phyloP scores from a whole-genome alignment of 1,140 invertebrate genomes.

The Procambarus clarkii region DNA sequence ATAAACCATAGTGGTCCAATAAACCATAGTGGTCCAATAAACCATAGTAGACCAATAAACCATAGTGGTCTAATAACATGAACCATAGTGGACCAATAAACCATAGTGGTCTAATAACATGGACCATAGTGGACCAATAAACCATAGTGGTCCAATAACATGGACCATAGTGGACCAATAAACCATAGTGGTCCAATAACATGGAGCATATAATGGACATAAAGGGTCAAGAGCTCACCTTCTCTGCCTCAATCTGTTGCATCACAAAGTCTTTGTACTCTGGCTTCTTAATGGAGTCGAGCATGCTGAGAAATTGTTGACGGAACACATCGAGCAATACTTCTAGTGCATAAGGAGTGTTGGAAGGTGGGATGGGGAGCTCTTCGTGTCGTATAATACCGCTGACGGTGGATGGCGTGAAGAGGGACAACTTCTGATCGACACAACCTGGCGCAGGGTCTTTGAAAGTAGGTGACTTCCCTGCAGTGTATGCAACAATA shows the following conservation, averaged over 20 bases:
- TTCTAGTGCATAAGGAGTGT: constrained; percentile 58
- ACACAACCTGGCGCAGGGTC: constrained; percentile 63
- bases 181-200: too few species aligned
- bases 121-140: too few species aligned
- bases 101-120: too few species aligned
- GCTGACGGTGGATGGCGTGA: constrained; percentile 35
- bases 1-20: too few species aligned
- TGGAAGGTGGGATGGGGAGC: constrained; percentile 60
- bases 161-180: too few species aligned
- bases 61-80: too few species aligned
- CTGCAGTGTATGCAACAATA: constrained; percentile 5
- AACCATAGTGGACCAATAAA: too few species aligned
- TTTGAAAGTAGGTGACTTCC: constrained; percentile 27
- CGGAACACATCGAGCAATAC: constrained; percentile 53
- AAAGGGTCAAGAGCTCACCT: constrained; percentile 5
- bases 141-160: too few species aligned
- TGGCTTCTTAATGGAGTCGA: constrained; percentile 57
- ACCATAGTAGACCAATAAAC: too few species aligned
- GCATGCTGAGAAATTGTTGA: constrained; percentile 48
- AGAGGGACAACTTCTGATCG: constrained; percentile 54
- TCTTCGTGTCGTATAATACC: constrained; percentile 56
- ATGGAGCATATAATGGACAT: not conserved
- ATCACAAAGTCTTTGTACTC: constrained; percentile 50
- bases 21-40: too few species aligned
- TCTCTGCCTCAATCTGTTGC: constrained; percentile 53